These are phyloP conservation scores for Drosophila dives DNA, from an alignment of 2,888 invertebrate genomes.

Conservation along the genomic window DNA sequence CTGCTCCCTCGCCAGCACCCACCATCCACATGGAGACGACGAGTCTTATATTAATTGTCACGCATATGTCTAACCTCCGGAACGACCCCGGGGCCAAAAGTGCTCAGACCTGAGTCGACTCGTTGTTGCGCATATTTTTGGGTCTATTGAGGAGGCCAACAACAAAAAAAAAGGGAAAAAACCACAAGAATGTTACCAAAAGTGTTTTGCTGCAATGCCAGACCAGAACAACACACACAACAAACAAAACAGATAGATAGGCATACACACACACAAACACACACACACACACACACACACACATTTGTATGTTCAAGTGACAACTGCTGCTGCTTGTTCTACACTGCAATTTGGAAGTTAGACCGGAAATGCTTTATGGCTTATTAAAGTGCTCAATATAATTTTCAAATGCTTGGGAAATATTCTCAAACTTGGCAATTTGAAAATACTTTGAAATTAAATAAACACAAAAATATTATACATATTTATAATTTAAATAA, in stretches of 20 bases:
- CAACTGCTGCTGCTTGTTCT: conserved; percentile 48
- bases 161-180: conserved; percentile 23
- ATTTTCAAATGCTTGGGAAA: not conserved
- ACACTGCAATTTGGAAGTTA: conserved; percentile 1
- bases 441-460: not conserved
- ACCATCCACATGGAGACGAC: conserved; percentile 8
- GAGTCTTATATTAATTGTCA: conserved; percentile 81
- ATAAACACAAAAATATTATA: not conserved
- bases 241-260: conserved; percentile 3
- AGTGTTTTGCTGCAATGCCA: conserved; percentile 53
- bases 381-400: not conserved
- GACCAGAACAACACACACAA: conserved; percentile 28
- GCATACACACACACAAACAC: not conserved
- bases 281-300: not conserved
- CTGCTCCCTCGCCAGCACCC: not conserved
- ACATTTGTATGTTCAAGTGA: conserved; percentile 19
- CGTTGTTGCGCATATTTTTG: conserved; percentile 67
- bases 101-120: conserved; percentile 20
- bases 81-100: conserved; percentile 37
- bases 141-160: conserved; percentile 64
- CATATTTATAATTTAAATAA: not conserved
- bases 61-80: conserved; percentile 73
- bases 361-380: not conserved
- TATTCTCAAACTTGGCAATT: not conserved
- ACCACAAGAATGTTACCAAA: conserved; percentile 80